These are phyloP conservation scores for Saguinus imperator DNA, from an alignment of 2,113 vertebrate species.

Conservation along the genomic window DNA sequence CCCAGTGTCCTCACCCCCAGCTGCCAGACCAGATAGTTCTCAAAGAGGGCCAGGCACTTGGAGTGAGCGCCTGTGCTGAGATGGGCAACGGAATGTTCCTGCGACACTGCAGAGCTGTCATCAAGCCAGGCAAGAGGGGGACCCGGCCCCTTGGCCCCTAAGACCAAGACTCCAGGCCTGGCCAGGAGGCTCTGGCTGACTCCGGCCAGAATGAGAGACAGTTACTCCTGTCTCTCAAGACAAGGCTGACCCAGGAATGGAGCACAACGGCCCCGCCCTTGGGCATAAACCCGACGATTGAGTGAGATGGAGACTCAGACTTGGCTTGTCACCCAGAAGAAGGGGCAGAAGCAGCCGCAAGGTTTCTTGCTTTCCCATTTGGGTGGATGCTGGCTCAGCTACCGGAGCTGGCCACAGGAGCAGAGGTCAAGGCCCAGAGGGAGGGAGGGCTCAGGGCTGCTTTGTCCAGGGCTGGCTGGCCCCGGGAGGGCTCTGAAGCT, in stretches of 20 bases:
- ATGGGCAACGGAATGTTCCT: neutral
- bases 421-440: neutral
- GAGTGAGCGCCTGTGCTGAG: neutral
- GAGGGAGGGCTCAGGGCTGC: neutral
- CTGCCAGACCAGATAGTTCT: neutral
- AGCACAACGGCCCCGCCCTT: neutral
- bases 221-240: neutral
- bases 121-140: neutral
- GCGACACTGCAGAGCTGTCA: neutral
- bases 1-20: neutral
- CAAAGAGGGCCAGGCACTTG: rapidly evolving
- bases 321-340: neutral
- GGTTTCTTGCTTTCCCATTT: neutral
- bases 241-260: rapidly evolving
- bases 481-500: neutral
- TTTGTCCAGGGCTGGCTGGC: neutral
- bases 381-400: neutral
- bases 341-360: neutral
- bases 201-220: too few species aligned
- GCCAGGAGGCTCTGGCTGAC: too few species aligned
- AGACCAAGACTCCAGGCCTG: neutral
- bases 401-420: neutral
- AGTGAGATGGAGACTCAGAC: neutral
- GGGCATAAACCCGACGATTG: neutral
- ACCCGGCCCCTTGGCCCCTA: neutral